A percentile compares a stretch with the other conserved stretches of the same genome.
Evolutionary conservation across 64 coral and sea anemone species (phyloP).

Genomic region (Montipora efflorescens): DNA sequence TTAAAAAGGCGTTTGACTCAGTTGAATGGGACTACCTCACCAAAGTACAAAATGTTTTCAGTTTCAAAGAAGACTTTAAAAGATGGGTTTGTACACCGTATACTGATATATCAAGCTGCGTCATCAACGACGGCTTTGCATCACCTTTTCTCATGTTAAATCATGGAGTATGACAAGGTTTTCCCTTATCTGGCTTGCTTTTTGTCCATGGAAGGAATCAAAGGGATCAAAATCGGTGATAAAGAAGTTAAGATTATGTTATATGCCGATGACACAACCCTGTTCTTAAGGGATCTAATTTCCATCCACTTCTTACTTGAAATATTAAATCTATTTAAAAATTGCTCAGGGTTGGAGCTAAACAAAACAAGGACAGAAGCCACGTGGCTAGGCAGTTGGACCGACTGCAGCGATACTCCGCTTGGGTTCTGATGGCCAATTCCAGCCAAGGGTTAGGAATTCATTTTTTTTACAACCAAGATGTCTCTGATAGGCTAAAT

Average conservation of each 20-base stretch:
- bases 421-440: background rate
- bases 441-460: background rate
- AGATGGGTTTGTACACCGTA: background rate
- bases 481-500: background rate
- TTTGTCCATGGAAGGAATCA: background rate
- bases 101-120: background rate
- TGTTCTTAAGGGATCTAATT: background rate
- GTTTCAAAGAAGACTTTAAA: background rate
- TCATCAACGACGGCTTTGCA: background rate
- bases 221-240: background rate
- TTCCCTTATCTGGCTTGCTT: background rate
- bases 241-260: background rate
- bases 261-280: background rate
- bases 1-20: slow-evolving; percentile 34
- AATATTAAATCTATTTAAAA: background rate
- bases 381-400: background rate
- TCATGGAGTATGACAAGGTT: background rate
- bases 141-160: slow-evolving; percentile 4
- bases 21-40: background rate
- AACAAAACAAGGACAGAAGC: background rate
- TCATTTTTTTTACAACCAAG: background rate
- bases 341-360: background rate
- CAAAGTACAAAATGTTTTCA: background rate
- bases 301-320: background rate
- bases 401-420: background rate